These are phyloP conservation scores for Drosophila aff. DNA, from an alignment of 1,140 invertebrate genomes.

Conservation along the genomic window DNA sequence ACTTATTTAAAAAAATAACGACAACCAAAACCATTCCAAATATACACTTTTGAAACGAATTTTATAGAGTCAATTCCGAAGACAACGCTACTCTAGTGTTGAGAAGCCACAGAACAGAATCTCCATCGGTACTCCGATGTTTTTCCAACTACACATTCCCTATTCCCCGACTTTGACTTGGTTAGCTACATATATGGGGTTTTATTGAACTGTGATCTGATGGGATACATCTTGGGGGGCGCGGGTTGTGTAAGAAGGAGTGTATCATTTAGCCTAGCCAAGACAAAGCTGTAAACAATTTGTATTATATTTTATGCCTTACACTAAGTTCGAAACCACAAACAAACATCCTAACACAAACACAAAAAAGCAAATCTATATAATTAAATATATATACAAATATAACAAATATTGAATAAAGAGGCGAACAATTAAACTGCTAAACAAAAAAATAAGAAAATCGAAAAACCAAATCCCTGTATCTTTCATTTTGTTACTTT, in stretches of 20 bases:
- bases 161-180: constrained; percentile 34
- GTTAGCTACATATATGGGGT: constrained; percentile 21
- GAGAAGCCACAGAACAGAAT: constrained; percentile 14
- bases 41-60: constrained; percentile 68
- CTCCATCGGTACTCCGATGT: constrained; percentile 36
- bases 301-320: constrained; percentile 73
- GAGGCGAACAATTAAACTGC: constrained; percentile 46
- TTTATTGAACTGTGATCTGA: constrained; percentile 47
- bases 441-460: constrained; percentile 1
- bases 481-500: constrained; percentile 49
- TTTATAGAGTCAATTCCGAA: constrained; percentile 68
- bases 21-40: constrained; percentile 26
- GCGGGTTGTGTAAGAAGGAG: constrained; percentile 1
- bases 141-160: constrained; percentile 8
- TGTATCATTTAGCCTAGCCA: constrained; percentile 48
- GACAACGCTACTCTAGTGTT: background rate
- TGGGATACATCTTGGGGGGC: constrained; percentile 17
- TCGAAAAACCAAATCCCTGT: constrained; percentile 17
- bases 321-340: constrained; percentile 52
- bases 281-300: constrained; percentile 57
- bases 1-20: constrained; percentile 30
- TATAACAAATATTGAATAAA: constrained; percentile 73
- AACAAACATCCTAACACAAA: constrained; percentile 20
- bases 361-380: constrained; percentile 5
- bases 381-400: constrained; percentile 45